Evolutionary conservation across 2,888 invertebrate species (phyloP), one percentile per base, ranked within the genome.

Genomic region (Phalangium opilio): DNA sequence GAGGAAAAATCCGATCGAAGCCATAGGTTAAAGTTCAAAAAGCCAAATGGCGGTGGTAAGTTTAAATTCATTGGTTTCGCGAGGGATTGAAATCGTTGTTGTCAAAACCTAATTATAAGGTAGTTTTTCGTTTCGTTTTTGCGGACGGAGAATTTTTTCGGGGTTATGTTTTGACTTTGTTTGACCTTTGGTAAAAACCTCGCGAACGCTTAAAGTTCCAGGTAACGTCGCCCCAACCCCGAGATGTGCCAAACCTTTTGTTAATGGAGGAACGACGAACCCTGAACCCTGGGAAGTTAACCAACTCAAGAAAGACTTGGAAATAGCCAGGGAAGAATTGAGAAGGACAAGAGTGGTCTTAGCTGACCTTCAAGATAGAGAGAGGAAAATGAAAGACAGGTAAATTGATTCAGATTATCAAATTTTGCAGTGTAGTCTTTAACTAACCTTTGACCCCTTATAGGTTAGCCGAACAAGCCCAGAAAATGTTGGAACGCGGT

Each of bases 301-400:
- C 12, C 21, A 45, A 1, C 34, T 48, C 18, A 47, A 47, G 5
- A 46, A 41, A 19, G 70, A 73, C 57, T 59, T 72, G 38, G 67
- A 68, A 47, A 57, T 60, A 4, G 62, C 72, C 10, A 60, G 65
- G 45, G 59, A 61, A 14, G 71, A 73, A 54, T 60, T 73, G 32
- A 63, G 64, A 34, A 63, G 64, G 43, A 65, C 70, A 12, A 64
- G 65, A 49, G 63, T 67, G 40, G 61, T 63, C 7, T 61, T 70
- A 3, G 54, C 57, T 44, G 59, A 58, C 43, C 51, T 69, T 44
- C 66, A 71, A 60, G 65, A 69, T 43, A 58, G 64, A 51, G 67
- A 72, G 60, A 61, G 64, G 50, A 60, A 63, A 45, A 60, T 69
- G 35, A 62, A 63, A 52, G 65, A 68, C 46, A 66, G 68, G 68